A percentile compares a stretch with the other conserved stretches of the same genome.
Conservation (phyloP, 2,888 invertebrate genomes). For the Andrena hattorfiana region DNA sequence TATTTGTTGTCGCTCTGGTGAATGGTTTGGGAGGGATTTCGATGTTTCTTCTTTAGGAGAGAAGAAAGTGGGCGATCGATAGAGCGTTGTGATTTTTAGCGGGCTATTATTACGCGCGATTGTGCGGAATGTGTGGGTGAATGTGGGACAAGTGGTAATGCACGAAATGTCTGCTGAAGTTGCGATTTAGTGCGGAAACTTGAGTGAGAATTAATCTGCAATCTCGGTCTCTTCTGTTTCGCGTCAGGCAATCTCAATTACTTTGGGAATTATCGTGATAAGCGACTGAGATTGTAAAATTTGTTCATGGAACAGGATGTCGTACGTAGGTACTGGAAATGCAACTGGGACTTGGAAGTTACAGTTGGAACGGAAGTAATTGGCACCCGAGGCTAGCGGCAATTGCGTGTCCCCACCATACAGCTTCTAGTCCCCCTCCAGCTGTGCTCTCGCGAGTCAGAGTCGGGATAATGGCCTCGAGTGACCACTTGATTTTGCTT, state of each 20-base stretch:
- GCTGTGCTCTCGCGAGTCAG: neutral
- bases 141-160: neutral
- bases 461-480: too few species aligned
- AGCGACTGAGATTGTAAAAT: neutral
- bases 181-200: neutral
- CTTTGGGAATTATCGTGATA: slow-evolving; percentile 5
- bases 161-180: neutral
- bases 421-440: neutral
- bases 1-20: neutral
- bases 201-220: slow-evolving; percentile 13
- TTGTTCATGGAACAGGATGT: neutral
- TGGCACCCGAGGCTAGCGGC: neutral
- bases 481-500: too few species aligned
- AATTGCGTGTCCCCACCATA: neutral
- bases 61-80: neutral
- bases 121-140: neutral
- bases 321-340: neutral
- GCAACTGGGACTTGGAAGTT: neutral
- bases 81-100: too few species aligned
- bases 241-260: neutral
- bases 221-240: neutral
- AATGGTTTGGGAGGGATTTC: slow-evolving; percentile 1
- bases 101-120: neutral
- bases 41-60: neutral
- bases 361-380: neutral